These are phyloP conservation scores for Xestoiulus laeticollis DNA, from an alignment of 2,888 invertebrate genomes.

Conservation along the genomic window DNA sequence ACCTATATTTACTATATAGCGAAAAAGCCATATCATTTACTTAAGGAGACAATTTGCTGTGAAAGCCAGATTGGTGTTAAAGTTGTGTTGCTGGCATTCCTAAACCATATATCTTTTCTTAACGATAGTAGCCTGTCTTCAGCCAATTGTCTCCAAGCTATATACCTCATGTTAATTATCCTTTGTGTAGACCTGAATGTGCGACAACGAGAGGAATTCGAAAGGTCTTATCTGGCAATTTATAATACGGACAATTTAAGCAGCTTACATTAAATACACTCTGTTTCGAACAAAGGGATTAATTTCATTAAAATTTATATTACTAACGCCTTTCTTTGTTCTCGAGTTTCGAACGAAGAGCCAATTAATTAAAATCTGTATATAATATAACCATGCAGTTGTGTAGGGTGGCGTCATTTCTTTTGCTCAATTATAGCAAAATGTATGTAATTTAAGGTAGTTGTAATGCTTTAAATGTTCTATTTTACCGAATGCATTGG, in stretches of 20 bases:
- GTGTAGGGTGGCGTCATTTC: not conserved
- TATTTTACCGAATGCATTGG: no score
- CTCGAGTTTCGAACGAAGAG: constrained; percentile 1
- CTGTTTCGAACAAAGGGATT: constrained; percentile 9
- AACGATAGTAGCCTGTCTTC: constrained; percentile 2
- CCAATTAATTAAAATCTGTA: not conserved
- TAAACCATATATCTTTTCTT: not conserved
- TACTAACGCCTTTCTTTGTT: not conserved
- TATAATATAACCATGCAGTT: not conserved
- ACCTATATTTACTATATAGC: no score
- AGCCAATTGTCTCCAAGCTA: not conserved
- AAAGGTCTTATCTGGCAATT: constrained; percentile 6
- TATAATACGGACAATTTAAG: not conserved
- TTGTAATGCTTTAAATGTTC: not conserved
- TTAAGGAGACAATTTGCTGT: no score
- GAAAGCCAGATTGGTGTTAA: no score
- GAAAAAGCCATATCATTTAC: no score
- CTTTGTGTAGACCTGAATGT: not conserved
- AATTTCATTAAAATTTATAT: constrained; percentile 16
- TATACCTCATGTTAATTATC: constrained; percentile 14
- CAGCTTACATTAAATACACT: constrained; percentile 21
- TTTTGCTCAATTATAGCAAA: not conserved
- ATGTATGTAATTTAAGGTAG: not conserved
- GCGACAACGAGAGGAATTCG: not conserved
- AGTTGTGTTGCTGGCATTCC: not conserved